Percentiles rank a stretch among this genome's conserved stretches.
Conservation (phyloP, 1,140 invertebrate species). For the Chironomus tepperi region DNA sequence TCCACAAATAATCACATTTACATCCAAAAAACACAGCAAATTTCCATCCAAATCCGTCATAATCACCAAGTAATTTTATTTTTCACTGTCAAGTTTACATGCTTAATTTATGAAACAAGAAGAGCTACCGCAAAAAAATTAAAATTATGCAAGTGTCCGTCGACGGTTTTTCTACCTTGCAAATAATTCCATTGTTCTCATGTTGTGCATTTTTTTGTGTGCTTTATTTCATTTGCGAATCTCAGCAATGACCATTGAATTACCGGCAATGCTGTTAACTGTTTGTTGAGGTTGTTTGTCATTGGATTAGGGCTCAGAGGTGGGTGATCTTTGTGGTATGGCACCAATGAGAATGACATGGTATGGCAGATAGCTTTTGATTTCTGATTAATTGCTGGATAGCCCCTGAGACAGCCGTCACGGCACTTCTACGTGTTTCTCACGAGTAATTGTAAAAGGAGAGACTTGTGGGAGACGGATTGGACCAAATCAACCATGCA, state of each 20-base stretch:
- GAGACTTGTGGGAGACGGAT: too few species aligned
- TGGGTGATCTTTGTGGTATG: background rate
- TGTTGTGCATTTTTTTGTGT: background rate
- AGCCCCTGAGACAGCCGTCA: background rate
- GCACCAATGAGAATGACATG: background rate
- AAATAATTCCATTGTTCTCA: background rate
- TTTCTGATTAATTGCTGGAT: background rate
- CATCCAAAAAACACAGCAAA: background rate
- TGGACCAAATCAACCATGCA: too few species aligned
- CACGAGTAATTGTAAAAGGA: too few species aligned
- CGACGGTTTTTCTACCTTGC: background rate
- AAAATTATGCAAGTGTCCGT: slow-evolving; percentile 4
- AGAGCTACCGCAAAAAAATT: background rate
- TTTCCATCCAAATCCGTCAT: background rate
- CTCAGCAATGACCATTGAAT: background rate
- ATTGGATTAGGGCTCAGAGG: background rate
- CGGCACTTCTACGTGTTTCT: too few species aligned
- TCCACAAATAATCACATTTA: background rate
- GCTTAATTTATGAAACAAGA: background rate
- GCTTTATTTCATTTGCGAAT: background rate
- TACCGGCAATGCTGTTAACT: background rate
- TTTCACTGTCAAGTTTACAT: background rate
- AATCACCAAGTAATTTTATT: background rate
- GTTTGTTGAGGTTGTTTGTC: background rate
- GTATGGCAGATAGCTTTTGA: background rate